Evolutionary conservation across 2,797 vertebrate species (phyloP), one percentile per base, ranked within the genome.

Genomic region (Darevskia nairensis): DNA sequence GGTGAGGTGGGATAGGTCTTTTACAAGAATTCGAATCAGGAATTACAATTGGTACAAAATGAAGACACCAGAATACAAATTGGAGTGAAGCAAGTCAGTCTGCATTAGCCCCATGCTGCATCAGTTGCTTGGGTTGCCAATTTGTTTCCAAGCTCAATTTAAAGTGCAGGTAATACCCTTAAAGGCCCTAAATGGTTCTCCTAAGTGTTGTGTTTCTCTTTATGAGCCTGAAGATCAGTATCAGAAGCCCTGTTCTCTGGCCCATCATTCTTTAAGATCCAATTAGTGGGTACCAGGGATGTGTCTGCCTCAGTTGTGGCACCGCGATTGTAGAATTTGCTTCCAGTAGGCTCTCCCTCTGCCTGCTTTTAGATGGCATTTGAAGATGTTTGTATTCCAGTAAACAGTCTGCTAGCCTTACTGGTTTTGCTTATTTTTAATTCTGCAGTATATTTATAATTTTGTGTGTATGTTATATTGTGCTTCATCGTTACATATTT

Each of bases 11-110:
- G 2, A 15, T 59, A 55, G 29, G 32, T 74, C 41, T 17, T 6
- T 23, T 89, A 78, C 88, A 82, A 91, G 89, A 79, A 93, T 25
- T 68, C n/a, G 41, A 44, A 78, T 41, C 17, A 78, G n/a, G 15
- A 46, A 9, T 2, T 21, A 74, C 23, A 17, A 3, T 50, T 25
- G 39, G 3, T 64, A 21, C 74, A 32, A 76, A 76, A 85, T 77
- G 6, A 13, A 11, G 17, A 35, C 13, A 68, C 61, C 39, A 29
- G 35, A 8, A 68, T 41, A 61, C 13, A 66, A 25, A 66, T 41
- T 68, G 61, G 61, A 29, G 15, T 61, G 61, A 68, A 9, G 13
- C 9, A 13, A 13, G 7, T 66, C 39, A 10, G 7, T 82, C 25
- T 35, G 15, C 39, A 80, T 59, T 80, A 32, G 19, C 39, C 27